A percentile compares a stretch with the other conserved stretches of the same genome.
These are phyloP conservation scores for Cephalophus harveyi DNA, from an alignment of 2,113 vertebrate species.

Conservation along the genomic window DNA sequence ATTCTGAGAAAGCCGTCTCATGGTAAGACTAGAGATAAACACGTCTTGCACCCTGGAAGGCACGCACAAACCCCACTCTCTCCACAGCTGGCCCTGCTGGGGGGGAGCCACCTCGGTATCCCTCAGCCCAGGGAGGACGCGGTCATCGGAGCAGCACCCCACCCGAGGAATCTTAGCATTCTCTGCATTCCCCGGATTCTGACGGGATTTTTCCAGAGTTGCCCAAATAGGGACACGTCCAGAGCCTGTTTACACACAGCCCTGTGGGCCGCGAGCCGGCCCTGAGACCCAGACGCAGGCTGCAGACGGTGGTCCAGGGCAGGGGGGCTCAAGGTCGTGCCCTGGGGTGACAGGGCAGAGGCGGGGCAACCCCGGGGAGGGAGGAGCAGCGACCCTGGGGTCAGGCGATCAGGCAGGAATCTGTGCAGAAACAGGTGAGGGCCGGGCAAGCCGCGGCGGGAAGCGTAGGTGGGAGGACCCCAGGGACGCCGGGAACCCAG, in stretches of 20 bases:
- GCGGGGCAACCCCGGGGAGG: neutral
- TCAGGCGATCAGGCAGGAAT: neutral
- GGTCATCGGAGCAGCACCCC: neutral
- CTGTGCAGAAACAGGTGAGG: neutral
- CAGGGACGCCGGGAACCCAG: fast-evolving
- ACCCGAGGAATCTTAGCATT: neutral
- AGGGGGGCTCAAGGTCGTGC: neutral
- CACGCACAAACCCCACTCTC: neutral
- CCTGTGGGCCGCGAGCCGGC: neutral
- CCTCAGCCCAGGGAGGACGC: neutral
- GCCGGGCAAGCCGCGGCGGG: fast-evolving
- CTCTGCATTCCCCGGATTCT: slow-evolving; percentile 41
- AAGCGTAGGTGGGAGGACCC: too few species aligned
- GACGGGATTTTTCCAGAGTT: neutral
- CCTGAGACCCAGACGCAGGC: neutral
- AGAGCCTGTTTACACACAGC: neutral
- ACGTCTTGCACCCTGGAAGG: neutral
- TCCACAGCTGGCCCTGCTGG: neutral
- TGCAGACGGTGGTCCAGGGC: neutral
- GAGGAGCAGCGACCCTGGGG: too few species aligned
- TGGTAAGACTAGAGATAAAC: neutral
- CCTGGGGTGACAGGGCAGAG: neutral
- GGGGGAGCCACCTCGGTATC: neutral
- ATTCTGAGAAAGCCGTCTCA: neutral
- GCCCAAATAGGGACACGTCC: neutral